Percentiles rank a stretch among this genome's conserved stretches.
Conservation (phyloP, 1,140 invertebrate species). For the Cyrtorhinus lividipennis region DNA sequence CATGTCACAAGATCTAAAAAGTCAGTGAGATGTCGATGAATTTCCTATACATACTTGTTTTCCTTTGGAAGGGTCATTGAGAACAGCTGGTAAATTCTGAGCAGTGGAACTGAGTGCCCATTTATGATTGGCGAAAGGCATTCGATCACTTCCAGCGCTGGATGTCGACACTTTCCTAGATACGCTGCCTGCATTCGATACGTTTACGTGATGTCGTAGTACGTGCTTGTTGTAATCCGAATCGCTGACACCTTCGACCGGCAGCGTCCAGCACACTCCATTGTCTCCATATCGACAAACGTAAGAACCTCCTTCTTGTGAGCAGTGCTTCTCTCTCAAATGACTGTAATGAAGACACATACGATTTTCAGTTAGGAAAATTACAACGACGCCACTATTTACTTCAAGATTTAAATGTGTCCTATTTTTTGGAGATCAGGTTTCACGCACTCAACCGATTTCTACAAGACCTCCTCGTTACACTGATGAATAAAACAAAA, state of each 20-base stretch:
- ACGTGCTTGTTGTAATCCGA: conserved; percentile 79
- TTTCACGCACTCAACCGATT: too few species aligned
- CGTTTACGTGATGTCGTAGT: conserved; percentile 49
- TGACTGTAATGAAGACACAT: conserved; percentile 41
- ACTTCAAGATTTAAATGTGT: neutral
- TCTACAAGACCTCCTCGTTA: too few species aligned
- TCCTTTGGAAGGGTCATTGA: conserved; percentile 86
- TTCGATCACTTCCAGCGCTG: conserved; percentile 6
- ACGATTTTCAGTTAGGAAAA: neutral
- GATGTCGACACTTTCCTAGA: conserved; percentile 13
- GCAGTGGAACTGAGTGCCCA: conserved; percentile 69
- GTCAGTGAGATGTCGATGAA: too few species aligned
- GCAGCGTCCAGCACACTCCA: conserved; percentile 68
- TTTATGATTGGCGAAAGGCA: conserved; percentile 32
- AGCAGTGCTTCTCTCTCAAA: conserved; percentile 64
- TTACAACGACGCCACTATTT: neutral
- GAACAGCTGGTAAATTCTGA: conserved; percentile 88
- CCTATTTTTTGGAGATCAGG: neutral
- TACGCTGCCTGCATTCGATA: neutral
- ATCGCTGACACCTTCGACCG: conserved; percentile 75
- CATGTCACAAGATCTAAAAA: too few species aligned
- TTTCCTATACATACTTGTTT: conserved; percentile 68
- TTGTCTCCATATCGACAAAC: conserved; percentile 82
- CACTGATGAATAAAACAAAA: too few species aligned
- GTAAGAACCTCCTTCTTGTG: conserved; percentile 73